Conservation (phyloP, 2,113 vertebrate genomes). For the Scortum barcoo region DNA sequence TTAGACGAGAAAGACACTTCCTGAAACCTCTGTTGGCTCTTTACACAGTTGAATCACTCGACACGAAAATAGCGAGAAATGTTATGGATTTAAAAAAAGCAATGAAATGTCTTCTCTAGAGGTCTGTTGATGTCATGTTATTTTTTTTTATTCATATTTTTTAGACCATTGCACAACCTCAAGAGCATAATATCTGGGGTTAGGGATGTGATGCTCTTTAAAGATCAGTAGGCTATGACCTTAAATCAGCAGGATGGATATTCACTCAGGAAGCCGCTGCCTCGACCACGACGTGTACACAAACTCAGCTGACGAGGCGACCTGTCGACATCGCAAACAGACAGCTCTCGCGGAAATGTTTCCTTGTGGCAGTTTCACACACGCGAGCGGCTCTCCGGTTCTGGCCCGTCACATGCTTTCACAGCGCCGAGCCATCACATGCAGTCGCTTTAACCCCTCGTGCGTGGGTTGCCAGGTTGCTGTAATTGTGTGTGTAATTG, state of each 20-base stretch:
- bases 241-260: slow-evolving; percentile 42
- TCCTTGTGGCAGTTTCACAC: slow-evolving; percentile 20
- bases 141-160: neutral
- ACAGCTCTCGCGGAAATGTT: slow-evolving; percentile 10
- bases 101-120: neutral
- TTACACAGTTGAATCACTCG: neutral
- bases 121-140: neutral
- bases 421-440: slow-evolving; percentile 27
- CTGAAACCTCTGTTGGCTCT: neutral
- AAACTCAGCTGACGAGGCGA: slow-evolving; percentile 36
- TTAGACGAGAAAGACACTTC: neutral
- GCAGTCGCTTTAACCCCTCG: slow-evolving; percentile 22
- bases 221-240: slow-evolving; percentile 43
- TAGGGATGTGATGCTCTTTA: no score
- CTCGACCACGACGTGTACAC: slow-evolving; percentile 3
- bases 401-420: slow-evolving; percentile 20
- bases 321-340: neutral
- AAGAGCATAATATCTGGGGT: neutral
- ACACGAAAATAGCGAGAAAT: neutral
- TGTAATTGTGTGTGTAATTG: slow-evolving; percentile 38
- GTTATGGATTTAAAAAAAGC: neutral
- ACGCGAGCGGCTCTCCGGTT: slow-evolving; percentile 23
- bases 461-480: slow-evolving; percentile 1
- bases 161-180: neutral
- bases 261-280: slow-evolving; percentile 30